Percentiles rank a stretch among this genome's conserved stretches.
Conservation (phyloP, 2,797 vertebrate species). For the Eulemur rubriventer region DNA sequence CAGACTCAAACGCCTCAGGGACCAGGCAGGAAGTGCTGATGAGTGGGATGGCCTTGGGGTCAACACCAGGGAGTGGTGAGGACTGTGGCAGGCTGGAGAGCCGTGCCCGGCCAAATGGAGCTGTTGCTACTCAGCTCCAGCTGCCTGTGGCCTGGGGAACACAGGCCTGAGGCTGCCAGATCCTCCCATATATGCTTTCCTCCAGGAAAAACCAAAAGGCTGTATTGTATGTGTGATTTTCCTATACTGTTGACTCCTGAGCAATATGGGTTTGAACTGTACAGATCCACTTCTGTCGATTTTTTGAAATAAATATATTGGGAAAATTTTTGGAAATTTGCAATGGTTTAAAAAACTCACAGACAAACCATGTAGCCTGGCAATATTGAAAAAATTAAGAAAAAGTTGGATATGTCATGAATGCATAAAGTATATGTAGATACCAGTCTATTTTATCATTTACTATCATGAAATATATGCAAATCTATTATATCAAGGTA, state of each 20-base stretch:
- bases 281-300: not conserved
- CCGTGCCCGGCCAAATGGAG: accelerated
- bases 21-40: not conserved
- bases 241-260: not conserved
- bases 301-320: not conserved
- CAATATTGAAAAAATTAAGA: not conserved
- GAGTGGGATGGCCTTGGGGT: not conserved
- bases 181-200: not conserved
- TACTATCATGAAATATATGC: not conserved
- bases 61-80: not conserved
- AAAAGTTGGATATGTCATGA: not conserved
- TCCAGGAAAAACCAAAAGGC: not conserved
- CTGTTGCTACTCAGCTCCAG: not conserved
- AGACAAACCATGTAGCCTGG: not conserved
- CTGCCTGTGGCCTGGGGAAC: too few relatives aligned
- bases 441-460: not conserved
- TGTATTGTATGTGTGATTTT: not conserved
- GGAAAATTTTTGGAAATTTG: not conserved
- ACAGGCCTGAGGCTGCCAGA: not conserved
- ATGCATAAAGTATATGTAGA: not conserved
- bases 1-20: not conserved
- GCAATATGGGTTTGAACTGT: not conserved
- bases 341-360: not conserved
- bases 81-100: not conserved
- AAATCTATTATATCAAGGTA: not conserved